phyloP scores from a whole-genome alignment of 2,113 vertebrate species.

The Mormyrus lacerda region DNA sequence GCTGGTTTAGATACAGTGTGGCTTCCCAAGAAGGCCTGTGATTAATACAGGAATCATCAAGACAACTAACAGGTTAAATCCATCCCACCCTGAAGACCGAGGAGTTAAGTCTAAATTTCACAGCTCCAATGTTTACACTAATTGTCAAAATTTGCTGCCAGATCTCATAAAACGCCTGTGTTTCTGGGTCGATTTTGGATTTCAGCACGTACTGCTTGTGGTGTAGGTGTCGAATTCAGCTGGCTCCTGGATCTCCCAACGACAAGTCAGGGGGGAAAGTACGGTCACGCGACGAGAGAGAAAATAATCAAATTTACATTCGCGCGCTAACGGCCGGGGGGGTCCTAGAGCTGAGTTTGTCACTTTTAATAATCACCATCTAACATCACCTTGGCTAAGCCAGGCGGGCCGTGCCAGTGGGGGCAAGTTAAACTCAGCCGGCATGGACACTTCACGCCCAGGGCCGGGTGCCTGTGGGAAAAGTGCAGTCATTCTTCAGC shows the following conservation, averaged over 20 bases:
- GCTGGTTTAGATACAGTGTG: conserved; percentile 46
- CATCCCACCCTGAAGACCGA: conserved; percentile 37
- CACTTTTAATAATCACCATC: not conserved
- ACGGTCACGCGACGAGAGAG: not conserved
- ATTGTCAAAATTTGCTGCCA: not conserved
- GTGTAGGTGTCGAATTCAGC: not conserved
- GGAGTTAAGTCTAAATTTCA: not conserved
- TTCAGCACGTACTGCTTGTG: not conserved
- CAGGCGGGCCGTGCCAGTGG: not conserved
- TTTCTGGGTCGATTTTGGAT: not conserved
- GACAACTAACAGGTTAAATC: conserved; percentile 56
- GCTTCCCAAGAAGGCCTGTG: conserved; percentile 45
- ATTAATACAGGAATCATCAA: conserved; percentile 45
- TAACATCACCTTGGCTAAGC: not conserved
- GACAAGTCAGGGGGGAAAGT: not conserved
- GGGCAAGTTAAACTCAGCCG: not conserved
- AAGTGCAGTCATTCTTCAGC: not conserved
- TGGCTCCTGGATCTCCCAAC: not conserved
- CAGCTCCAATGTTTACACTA: not conserved
- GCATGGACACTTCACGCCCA: not conserved
- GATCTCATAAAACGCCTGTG: not conserved
- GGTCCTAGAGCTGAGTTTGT: not conserved
- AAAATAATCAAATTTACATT: not conserved
- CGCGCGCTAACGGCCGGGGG: not conserved
- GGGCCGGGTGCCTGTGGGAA: not conserved